Conservation (phyloP, 2,888 invertebrate genomes). For the Altica lythri region DNA sequence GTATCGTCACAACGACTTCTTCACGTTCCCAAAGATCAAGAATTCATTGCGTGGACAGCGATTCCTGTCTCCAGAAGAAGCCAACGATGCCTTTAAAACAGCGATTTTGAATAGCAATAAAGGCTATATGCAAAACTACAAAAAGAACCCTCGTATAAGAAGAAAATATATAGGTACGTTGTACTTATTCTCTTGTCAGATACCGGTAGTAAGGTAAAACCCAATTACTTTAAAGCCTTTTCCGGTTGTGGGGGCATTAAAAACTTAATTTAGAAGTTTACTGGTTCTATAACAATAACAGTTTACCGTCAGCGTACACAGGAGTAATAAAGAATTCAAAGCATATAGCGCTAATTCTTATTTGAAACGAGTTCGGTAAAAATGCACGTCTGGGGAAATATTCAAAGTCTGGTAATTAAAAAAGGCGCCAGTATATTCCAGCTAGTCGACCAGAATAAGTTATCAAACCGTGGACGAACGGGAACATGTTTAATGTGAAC, state of each 20-base stretch:
- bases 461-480: too few species aligned
- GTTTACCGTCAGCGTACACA: constrained; percentile 37
- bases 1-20: too few species aligned
- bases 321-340: constrained; percentile 47
- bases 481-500: too few species aligned
- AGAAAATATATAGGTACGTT: not conserved
- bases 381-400: constrained; percentile 52
- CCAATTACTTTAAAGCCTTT: constrained; percentile 21
- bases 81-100: too few species aligned
- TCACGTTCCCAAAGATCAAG: too few species aligned
- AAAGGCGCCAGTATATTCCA: constrained; percentile 40
- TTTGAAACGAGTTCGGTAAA: constrained; percentile 53
- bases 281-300: constrained; percentile 40
- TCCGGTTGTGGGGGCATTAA: constrained; percentile 33
- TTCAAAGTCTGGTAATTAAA: constrained; percentile 51
- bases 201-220: constrained; percentile 8
- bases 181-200: not conserved
- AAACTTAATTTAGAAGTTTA: constrained; percentile 39
- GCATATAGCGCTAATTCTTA: constrained; percentile 50
- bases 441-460: constrained; percentile 6
- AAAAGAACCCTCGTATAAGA: too few species aligned
- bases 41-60: too few species aligned
- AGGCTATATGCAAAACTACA: too few species aligned
- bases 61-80: too few species aligned
- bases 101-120: too few species aligned